Conservation (phyloP, 1,140 invertebrate genomes). For the Laupala kohalensis region DNA sequence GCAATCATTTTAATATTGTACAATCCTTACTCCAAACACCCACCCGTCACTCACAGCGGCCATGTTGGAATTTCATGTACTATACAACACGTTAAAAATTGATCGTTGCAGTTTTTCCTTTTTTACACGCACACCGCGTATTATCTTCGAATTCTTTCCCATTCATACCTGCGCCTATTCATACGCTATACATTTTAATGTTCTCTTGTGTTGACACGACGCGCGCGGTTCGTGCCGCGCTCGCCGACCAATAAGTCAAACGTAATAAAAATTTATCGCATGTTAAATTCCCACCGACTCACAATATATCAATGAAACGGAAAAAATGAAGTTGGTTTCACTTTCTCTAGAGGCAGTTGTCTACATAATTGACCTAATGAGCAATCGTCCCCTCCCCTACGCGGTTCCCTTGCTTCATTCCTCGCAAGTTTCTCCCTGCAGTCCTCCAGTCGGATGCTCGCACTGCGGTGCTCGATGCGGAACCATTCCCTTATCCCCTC, state of each 20-base stretch:
- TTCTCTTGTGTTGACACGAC: background rate
- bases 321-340: background rate
- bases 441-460: background rate
- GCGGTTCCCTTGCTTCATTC: too few species aligned
- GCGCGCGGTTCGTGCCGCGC: background rate
- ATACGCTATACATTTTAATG: background rate
- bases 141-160: background rate
- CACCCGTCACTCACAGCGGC: slow-evolving; percentile 10
- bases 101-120: background rate
- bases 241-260: background rate
- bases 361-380: background rate
- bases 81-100: background rate
- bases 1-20: slow-evolving; percentile 25
- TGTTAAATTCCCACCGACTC: background rate
- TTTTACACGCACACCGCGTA: background rate
- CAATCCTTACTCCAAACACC: slow-evolving; percentile 19
- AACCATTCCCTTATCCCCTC: background rate
- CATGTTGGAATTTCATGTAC: background rate
- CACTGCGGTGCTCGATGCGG: background rate
- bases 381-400: too few species aligned
- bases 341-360: background rate
- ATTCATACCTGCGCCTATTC: background rate
- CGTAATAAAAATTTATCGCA: background rate
- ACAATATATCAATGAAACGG: background rate
- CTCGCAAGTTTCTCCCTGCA: background rate